These are phyloP conservation scores for Oscheius sp. DNA, from an alignment of 2,888 invertebrate genomes.

Conservation along the genomic window DNA sequence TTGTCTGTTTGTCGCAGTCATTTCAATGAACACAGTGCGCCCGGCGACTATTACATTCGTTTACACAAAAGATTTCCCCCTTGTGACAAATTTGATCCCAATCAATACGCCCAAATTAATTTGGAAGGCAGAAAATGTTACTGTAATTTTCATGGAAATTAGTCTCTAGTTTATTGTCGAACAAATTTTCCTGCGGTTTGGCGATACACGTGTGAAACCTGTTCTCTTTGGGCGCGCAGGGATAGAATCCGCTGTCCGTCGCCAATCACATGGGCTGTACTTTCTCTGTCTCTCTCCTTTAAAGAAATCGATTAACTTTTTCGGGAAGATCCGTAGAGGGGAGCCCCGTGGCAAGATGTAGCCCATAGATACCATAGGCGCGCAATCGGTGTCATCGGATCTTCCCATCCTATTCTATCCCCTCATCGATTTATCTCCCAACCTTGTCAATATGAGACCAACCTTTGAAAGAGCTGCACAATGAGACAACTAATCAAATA, in stretches of 20 bases:
- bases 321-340: not conserved
- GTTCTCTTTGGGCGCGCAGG: slow-evolving; percentile 17
- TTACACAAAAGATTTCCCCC: not conserved
- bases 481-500: slow-evolving; percentile 10
- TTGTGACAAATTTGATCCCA: not conserved
- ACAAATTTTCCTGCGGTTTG: not conserved
- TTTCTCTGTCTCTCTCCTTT: not conserved
- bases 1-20: no score
- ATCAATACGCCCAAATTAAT: no score
- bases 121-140: no score
- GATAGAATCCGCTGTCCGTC: not conserved
- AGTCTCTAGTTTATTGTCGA: not conserved
- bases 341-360: not conserved
- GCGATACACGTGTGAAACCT: slow-evolving; percentile 20
- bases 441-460: not conserved
- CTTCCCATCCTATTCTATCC: not conserved
- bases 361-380: not conserved
- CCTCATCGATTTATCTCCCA: slow-evolving; percentile 1
- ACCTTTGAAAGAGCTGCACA: not conserved
- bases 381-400: slow-evolving; percentile 1
- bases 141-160: no score
- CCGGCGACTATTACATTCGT: not conserved
- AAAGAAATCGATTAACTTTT: not conserved
- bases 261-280: slow-evolving; percentile 2
- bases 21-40: no score